phyloP scores from a whole-genome alignment of 1,140 invertebrate species.

The Brachionus sp. region DNA sequence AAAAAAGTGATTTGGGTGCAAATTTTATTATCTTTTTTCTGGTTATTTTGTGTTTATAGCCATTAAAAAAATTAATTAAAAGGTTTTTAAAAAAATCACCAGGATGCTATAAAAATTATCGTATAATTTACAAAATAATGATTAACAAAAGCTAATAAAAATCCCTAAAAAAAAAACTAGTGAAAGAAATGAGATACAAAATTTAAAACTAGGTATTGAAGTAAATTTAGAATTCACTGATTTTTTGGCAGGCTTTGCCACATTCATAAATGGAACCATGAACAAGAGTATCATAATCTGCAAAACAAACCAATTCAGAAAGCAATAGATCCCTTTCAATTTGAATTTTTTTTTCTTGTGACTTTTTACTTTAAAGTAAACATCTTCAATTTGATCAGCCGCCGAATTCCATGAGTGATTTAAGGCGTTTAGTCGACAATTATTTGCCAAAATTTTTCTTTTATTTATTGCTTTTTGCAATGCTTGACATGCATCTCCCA shows the following conservation, averaged over 20 bases:
- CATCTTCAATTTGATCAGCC: conserved; percentile 1
- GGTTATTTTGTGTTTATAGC: not conserved
- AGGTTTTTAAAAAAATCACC: not conserved
- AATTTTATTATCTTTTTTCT: not conserved
- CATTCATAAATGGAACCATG: conserved; percentile 35
- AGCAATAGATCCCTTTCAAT: not conserved
- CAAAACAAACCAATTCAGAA: not conserved
- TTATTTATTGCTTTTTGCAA: not conserved
- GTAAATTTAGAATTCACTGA: not conserved
- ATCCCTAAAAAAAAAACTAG: not conserved
- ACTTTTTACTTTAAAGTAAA: not conserved
- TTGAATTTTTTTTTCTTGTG: not conserved
- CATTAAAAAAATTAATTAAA: not conserved
- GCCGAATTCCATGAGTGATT: conserved; percentile 44
- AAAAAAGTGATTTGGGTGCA: too few relatives aligned
- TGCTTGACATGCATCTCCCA: not conserved
- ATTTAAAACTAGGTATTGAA: not conserved
- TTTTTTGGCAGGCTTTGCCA: not conserved
- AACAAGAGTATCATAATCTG: not conserved
- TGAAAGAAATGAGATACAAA: not conserved
- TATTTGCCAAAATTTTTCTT: not conserved
- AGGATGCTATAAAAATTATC: not conserved
- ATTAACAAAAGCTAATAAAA: not conserved
- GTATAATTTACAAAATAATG: not conserved
- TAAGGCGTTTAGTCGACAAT: conserved; percentile 30